Evolutionary conservation across 2,888 invertebrate species (phyloP).

Genomic region (Meghimatium bilineatum): DNA sequence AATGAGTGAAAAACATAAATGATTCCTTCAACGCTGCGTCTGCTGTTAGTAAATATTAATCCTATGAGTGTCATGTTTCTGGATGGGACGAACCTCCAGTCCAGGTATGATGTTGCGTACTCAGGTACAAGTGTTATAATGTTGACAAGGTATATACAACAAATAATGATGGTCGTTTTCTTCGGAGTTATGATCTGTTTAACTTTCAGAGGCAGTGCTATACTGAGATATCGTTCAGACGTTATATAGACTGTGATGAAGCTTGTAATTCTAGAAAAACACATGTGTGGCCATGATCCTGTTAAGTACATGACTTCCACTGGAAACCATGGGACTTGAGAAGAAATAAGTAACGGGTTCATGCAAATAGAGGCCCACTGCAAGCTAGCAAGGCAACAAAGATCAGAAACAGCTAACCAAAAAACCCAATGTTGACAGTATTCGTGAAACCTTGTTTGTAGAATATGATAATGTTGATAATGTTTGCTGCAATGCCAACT

Average conservation of each 20-base stretch:
- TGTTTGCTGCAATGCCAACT: not conserved
- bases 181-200: not conserved
- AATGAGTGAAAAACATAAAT: not conserved
- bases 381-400: not conserved
- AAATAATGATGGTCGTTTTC: not conserved
- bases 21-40: not conserved
- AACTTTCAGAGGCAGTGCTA: slow-evolving; percentile 9
- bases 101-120: not conserved
- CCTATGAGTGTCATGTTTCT: slow-evolving; percentile 1
- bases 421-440: not conserved
- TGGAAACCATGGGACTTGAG: not conserved
- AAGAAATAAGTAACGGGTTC: not conserved
- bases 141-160: not conserved
- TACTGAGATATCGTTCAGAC: slow-evolving; percentile 10
- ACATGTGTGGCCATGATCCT: not conserved
- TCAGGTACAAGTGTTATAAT: not conserved
- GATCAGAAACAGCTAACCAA: slow-evolving; percentile 2
- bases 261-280: slow-evolving; percentile 15
- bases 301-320: not conserved
- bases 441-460: slow-evolving; percentile 10
- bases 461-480: slow-evolving; percentile 20
- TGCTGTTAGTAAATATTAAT: not conserved
- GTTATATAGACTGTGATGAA: slow-evolving; percentile 28
- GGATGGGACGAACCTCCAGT: not conserved
- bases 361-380: not conserved